These are phyloP conservation scores for Polydrusus tereticollis DNA, from an alignment of 2,888 invertebrate species.

Conservation along the genomic window DNA sequence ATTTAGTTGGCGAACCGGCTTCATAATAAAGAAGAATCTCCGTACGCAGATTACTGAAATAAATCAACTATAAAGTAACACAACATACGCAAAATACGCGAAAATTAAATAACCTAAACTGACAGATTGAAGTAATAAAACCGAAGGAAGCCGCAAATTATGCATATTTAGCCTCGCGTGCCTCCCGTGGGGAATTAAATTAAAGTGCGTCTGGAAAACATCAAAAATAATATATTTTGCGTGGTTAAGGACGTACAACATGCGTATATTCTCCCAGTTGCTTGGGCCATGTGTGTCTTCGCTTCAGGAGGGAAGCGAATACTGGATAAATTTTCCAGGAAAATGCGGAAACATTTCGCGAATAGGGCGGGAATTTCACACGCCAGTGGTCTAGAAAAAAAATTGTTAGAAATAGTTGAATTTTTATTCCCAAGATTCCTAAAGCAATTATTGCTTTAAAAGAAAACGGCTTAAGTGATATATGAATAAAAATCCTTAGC, in stretches of 20 bases:
- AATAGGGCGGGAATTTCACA: background rate
- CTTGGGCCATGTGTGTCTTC: constrained; percentile 63
- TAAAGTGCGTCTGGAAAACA: constrained; percentile 66
- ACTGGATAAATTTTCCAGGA: constrained; percentile 42
- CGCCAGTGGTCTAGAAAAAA: constrained; percentile 24
- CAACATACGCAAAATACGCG: constrained; percentile 31
- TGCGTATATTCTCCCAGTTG: constrained; percentile 59
- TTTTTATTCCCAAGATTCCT: no score
- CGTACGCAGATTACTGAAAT: constrained; percentile 3
- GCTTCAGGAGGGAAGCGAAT: constrained; percentile 29
- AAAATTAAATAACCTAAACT: constrained; percentile 43
- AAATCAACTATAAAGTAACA: constrained; percentile 25
- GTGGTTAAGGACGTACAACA: constrained; percentile 57
- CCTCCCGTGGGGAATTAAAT: constrained; percentile 65
- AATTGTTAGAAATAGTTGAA: no score
- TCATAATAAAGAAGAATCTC: background rate
- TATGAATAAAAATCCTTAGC: no score
- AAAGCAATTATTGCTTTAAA: no score
- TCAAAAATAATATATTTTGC: constrained; percentile 66
- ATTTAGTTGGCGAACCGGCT: background rate
- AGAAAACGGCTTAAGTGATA: no score
- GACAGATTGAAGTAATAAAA: constrained; percentile 61
- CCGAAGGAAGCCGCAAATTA: constrained; percentile 63
- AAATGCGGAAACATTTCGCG: constrained; percentile 34
- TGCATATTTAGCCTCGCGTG: constrained; percentile 65